phyloP scores from a whole-genome alignment of 1,140 invertebrate genomes.

The Yoshiicerus persimilis region DNA sequence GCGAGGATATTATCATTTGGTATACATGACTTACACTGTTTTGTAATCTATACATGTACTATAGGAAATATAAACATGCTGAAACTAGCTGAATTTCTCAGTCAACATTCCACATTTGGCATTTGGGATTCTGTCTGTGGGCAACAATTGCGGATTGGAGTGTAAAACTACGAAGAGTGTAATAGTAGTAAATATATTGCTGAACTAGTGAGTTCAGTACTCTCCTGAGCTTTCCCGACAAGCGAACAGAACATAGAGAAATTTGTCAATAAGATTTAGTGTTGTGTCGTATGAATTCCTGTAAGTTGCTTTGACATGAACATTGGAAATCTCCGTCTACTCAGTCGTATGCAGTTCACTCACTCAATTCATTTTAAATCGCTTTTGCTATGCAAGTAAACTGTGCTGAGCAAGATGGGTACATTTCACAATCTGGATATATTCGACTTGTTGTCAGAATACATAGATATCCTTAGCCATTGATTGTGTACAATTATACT shows the following conservation, averaged over 20 bases:
- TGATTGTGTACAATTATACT: background rate
- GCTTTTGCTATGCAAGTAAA: background rate
- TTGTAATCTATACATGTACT: background rate
- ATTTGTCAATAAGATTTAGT: conserved; percentile 15
- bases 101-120: background rate
- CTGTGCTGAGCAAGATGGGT: background rate
- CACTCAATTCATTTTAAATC: background rate
- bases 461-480: background rate
- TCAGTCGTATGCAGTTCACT: background rate
- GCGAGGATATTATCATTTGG: too few species aligned
- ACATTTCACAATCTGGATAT: background rate
- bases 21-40: background rate
- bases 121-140: background rate
- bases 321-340: background rate
- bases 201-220: background rate
- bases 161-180: background rate
- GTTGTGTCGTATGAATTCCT: background rate
- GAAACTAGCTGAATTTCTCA: background rate
- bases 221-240: background rate
- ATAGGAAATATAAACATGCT: background rate
- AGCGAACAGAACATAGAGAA: background rate
- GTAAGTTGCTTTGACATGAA: background rate
- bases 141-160: background rate
- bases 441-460: background rate
- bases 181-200: background rate